A percentile compares a stretch with the other conserved stretches of the same genome.
Evolutionary conservation across 2,797 vertebrate species (phyloP).

Genomic region (Melanotaenia maccullochi): DNA sequence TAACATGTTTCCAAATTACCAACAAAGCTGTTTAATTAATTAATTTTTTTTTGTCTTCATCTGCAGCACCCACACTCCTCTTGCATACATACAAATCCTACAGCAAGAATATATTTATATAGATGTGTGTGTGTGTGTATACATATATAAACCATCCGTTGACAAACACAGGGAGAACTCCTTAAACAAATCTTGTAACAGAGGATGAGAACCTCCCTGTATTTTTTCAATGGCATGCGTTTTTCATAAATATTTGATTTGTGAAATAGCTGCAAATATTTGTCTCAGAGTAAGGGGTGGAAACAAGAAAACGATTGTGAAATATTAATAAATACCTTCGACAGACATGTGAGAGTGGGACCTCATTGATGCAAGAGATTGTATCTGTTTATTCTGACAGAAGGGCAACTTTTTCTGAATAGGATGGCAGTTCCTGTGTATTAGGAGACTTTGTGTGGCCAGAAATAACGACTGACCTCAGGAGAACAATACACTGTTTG

Average conservation of each 20-base stretch:
- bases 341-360: slow-evolving; percentile 61
- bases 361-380: slow-evolving; percentile 44
- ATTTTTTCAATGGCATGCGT: slow-evolving; percentile 66
- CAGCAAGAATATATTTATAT: background rate
- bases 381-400: slow-evolving; percentile 62
- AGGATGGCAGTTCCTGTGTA: slow-evolving; percentile 69
- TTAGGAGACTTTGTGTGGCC: slow-evolving; percentile 50
- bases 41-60: background rate
- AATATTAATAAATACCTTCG: slow-evolving; percentile 74
- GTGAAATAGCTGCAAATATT: slow-evolving; percentile 64
- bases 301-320: slow-evolving; percentile 72
- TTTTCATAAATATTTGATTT: slow-evolving; percentile 78
- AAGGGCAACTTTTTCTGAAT: slow-evolving; percentile 47
- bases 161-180: slow-evolving; percentile 46
- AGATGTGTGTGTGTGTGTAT: too few relatives aligned
- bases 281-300: slow-evolving; percentile 49
- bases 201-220: slow-evolving; percentile 26
- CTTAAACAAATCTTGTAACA: slow-evolving; percentile 37
- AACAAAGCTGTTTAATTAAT: slow-evolving; percentile 4
- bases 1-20: background rate
- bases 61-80: background rate
- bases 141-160: slow-evolving; percentile 2
- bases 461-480: slow-evolving; percentile 58
- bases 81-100: background rate
- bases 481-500: slow-evolving; percentile 72